Percentiles rank a stretch among this genome's conserved stretches.
These are phyloP conservation scores for Lepidurus apus DNA, from an alignment of 1,140 invertebrate species.

Conservation along the genomic window DNA sequence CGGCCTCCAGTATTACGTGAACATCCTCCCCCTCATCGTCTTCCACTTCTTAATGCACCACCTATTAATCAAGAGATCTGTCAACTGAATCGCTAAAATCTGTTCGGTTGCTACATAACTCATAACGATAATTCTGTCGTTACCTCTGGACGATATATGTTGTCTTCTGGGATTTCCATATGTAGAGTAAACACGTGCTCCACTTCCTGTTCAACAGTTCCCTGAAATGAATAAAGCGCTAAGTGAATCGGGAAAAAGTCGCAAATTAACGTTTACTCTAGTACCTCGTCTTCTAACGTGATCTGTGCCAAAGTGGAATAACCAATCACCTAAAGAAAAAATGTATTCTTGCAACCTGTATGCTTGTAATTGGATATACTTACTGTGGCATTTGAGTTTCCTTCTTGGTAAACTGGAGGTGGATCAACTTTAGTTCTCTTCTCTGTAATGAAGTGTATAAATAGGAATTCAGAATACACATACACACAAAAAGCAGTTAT, in stretches of 20 bases:
- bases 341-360: not conserved
- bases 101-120: not conserved
- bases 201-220: conserved; percentile 5
- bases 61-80: not conserved
- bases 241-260: not conserved
- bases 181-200: not conserved
- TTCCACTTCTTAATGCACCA: not conserved
- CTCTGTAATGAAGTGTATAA: not conserved
- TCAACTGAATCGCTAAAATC: not conserved
- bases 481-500: not conserved
- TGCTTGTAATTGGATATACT: not conserved
- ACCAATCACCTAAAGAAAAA: not conserved
- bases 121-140: not conserved
- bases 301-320: not conserved
- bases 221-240: conserved; percentile 1
- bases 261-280: not conserved
- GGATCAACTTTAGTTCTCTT: not conserved
- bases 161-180: not conserved
- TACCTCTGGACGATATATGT: not conserved
- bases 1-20: not conserved
- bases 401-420: not conserved
- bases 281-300: conserved; percentile 4
- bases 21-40: not conserved
- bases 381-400: not conserved
- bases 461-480: not conserved